phyloP scores from a whole-genome alignment of 2,113 vertebrate genomes.

The Oncorhynchus kisutch region DNA sequence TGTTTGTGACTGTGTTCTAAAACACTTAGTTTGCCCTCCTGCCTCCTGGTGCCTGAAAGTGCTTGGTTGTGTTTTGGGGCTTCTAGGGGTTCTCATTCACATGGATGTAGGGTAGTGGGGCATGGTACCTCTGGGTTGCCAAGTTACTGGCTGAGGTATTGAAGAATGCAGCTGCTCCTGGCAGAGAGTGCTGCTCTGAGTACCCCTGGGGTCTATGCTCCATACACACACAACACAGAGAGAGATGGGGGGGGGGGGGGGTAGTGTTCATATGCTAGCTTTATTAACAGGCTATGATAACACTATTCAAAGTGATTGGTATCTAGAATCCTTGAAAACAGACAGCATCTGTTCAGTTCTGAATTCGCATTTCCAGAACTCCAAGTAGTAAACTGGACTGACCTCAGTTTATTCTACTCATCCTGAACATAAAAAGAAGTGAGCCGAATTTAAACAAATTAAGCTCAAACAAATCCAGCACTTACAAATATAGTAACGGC shows the following conservation, averaged over 20 bases:
- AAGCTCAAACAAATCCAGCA: too few species aligned
- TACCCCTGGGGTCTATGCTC: background rate
- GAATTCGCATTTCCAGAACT: too few species aligned
- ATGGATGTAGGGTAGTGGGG: conserved; percentile 68
- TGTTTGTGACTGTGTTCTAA: conserved; percentile 34
- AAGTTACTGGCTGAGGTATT: conserved; percentile 48
- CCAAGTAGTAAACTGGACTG: too few species aligned
- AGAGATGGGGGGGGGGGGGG: too few species aligned
- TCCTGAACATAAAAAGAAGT: too few species aligned
- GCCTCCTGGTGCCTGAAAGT: conserved; percentile 35
- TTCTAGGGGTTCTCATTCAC: conserved; percentile 23
- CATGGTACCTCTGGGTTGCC: conserved; percentile 65
- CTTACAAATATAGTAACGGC: too few species aligned
- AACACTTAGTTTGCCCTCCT: background rate
- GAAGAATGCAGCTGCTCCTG: conserved; percentile 63
- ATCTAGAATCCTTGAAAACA: background rate
- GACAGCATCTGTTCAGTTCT: too few species aligned
- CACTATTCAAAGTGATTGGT: conserved; percentile 28
- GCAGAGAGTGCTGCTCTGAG: conserved; percentile 17
- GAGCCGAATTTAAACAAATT: too few species aligned
- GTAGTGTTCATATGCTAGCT: too few species aligned
- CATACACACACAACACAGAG: background rate
- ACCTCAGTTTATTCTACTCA: too few species aligned
- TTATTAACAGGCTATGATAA: background rate
- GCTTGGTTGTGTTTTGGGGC: conserved; percentile 28